These are phyloP conservation scores for Agrochola macilenta DNA, from an alignment of 2,888 invertebrate species.

Conservation along the genomic window DNA sequence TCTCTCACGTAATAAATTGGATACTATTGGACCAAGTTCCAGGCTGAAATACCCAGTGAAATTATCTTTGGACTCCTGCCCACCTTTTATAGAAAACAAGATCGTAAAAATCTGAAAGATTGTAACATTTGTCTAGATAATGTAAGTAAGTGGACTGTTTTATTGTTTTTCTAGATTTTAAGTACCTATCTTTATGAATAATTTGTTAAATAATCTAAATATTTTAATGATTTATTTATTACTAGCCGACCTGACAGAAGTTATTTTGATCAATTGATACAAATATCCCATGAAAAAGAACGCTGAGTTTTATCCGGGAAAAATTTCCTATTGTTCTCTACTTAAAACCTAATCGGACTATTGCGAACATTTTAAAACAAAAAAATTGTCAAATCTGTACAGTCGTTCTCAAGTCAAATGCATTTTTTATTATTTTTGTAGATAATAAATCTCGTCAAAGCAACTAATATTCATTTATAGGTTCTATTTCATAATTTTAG, in stretches of 20 bases:
- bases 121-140: slow-evolving; percentile 6
- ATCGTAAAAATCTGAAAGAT: slow-evolving; percentile 41
- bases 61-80: slow-evolving; percentile 46
- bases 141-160: neutral
- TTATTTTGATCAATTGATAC: neutral
- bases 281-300: neutral
- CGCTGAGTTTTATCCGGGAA: neutral
- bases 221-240: too few relatives aligned
- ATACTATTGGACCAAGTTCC: slow-evolving; percentile 25
- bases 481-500: neutral
- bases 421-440: neutral
- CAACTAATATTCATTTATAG: too few relatives aligned
- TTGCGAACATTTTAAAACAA: neutral
- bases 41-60: neutral
- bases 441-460: too few relatives aligned
- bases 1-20: slow-evolving; percentile 3
- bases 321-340: too few relatives aligned
- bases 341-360: neutral
- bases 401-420: neutral
- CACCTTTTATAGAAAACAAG: slow-evolving; percentile 28
- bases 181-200: neutral
- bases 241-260: neutral
- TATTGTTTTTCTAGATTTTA: slow-evolving; percentile 1
- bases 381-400: neutral
- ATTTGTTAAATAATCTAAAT: too few relatives aligned